These are phyloP conservation scores for Setipinna tenuifilis DNA, from an alignment of 2,797 vertebrate species.

Conservation along the genomic window DNA sequence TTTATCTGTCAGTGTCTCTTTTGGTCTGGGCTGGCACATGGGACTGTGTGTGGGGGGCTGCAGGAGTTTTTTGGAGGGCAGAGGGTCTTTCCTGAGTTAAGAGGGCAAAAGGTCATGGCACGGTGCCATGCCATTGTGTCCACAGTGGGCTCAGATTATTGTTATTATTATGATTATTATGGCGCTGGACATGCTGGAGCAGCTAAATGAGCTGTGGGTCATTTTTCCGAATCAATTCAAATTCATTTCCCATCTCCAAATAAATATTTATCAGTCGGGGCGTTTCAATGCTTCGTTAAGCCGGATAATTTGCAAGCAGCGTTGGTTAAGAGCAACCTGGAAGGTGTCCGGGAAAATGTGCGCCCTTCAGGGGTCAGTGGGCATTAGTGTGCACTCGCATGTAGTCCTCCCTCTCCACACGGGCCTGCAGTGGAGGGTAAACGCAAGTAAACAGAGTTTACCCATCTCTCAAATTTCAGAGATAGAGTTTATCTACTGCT, in stretches of 20 bases:
- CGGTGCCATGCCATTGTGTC: conserved; percentile 50
- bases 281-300: conserved; percentile 56
- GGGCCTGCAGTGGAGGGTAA: too few relatives aligned
- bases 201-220: conserved; percentile 49
- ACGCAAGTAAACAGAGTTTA: too few relatives aligned
- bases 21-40: not conserved
- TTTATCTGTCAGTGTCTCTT: not conserved
- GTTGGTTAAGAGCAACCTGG: conserved; percentile 46
- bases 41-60: conserved; percentile 18
- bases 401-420: not conserved
- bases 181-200: conserved; percentile 48
- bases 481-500: too few relatives aligned
- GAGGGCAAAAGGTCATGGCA: conserved; percentile 39
- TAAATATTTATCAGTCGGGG: conserved; percentile 63
- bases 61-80: conserved; percentile 28
- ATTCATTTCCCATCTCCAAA: conserved; percentile 56
- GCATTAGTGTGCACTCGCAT: conserved; percentile 11
- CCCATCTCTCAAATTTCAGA: too few relatives aligned
- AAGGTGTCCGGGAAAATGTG: conserved; percentile 42
- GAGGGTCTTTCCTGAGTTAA: not conserved
- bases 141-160: conserved; percentile 43
- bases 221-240: conserved; percentile 42
- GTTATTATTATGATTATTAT: conserved; percentile 55
- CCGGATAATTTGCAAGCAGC: conserved; percentile 52
- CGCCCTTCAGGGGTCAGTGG: conserved; percentile 57